These are phyloP conservation scores for Trachurus trachurus DNA, from an alignment of 2,797 vertebrate genomes.

Conservation along the genomic window DNA sequence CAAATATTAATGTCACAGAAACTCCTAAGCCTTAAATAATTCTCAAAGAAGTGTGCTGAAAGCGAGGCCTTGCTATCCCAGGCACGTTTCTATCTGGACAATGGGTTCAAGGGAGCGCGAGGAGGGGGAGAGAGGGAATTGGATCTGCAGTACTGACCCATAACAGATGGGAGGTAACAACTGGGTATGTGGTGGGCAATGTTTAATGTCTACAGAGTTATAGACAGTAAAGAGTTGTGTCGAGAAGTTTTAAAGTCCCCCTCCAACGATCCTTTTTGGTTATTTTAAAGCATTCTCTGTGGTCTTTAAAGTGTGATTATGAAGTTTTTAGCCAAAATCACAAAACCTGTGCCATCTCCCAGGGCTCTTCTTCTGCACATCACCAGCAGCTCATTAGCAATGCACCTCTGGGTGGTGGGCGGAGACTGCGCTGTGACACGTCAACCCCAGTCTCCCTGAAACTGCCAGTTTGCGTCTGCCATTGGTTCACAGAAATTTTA, in stretches of 20 bases:
- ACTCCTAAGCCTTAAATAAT: conserved; percentile 90
- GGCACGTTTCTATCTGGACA: conserved; percentile 86
- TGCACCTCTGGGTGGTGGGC: too few species aligned
- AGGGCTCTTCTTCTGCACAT: too few species aligned
- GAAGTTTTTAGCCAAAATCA: too few species aligned
- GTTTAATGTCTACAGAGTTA: conserved; percentile 14
- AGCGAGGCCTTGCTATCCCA: conserved; percentile 82
- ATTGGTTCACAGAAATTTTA: too few species aligned
- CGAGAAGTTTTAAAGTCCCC: conserved; percentile 8
- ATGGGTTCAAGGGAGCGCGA: conserved; percentile 77
- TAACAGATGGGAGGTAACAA: conserved; percentile 63
- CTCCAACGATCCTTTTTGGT: too few species aligned
- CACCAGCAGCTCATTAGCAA: too few species aligned
- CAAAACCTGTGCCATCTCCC: too few species aligned
- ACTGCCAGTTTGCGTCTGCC: too few species aligned
- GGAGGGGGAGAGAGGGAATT: conserved; percentile 44
- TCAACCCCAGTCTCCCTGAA: too few species aligned
- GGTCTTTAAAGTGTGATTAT: too few species aligned
- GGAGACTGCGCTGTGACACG: too few species aligned
- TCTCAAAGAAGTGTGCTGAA: conserved; percentile 87
- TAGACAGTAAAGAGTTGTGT: background rate
- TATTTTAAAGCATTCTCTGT: too few species aligned
- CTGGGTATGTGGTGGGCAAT: conserved; percentile 19
- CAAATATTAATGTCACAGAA: conserved; percentile 90
- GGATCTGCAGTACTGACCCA: conserved; percentile 56